Percentiles rank a stretch among this genome's conserved stretches.
phyloP scores from a whole-genome alignment of 1,140 invertebrate species.

The Archegozetes longisetosus region DNA sequence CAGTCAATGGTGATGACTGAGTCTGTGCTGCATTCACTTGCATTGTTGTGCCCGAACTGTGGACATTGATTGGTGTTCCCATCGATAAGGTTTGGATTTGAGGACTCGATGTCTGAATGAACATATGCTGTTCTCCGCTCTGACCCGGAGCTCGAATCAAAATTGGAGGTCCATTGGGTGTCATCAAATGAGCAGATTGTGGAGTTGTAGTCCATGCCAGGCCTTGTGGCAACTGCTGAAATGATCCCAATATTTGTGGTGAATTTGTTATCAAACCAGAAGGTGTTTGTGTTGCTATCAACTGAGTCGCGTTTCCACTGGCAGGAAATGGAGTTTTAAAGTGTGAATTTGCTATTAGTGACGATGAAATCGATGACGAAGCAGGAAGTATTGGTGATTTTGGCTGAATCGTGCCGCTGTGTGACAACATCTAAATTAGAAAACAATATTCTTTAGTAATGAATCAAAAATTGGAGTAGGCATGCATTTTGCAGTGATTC shows the following conservation, averaged over 20 bases:
- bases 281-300: neutral
- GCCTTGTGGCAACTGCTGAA: neutral
- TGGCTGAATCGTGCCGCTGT: neutral
- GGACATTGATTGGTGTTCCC: neutral
- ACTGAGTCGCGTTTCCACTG: neutral
- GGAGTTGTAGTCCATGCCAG: constrained; percentile 10
- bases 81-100: constrained; percentile 9
- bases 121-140: constrained; percentile 3
- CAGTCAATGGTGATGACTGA: neutral
- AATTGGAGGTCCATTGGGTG: constrained; percentile 2
- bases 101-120: constrained; percentile 1
- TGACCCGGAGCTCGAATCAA: constrained; percentile 3
- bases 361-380: neutral
- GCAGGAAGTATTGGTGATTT: neutral
- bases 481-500: no score
- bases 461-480: no score
- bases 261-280: neutral
- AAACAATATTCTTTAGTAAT: no score
- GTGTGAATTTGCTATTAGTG: neutral
- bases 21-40: neutral
- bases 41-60: neutral
- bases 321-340: neutral
- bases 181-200: neutral
- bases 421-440: neutral
- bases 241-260: neutral